Evolutionary conservation across 35 echinoderm and acorn worm genomes (phyloP), one percentile per base, ranked within the genome.

Genomic region (Lytechinus pictus): DNA sequence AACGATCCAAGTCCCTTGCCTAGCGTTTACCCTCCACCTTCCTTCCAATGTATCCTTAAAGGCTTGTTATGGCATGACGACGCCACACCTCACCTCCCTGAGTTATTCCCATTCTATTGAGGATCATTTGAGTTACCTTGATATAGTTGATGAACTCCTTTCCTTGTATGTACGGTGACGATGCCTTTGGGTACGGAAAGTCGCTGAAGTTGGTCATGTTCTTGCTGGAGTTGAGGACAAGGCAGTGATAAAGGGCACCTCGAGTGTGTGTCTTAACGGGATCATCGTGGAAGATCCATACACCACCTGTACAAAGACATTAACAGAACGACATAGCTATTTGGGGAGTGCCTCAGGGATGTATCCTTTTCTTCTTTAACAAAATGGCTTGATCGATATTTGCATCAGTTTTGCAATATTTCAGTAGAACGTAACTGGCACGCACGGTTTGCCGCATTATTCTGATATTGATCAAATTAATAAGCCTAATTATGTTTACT

Each of bases 171-270:
- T 97, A 99, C 27, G 97, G 96, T 0, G 98, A 96, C 19, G 91
- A 72, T 0, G 98, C 53, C 13, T 92, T 89, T 27, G 96, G 97
- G 24, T 95, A 89, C 14, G 98, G 97, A 58, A 96, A 99, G 86
- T 99, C 98, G 95, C 98, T 99, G 87, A 99, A 97, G 19, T 95
- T 57, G 96, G 97, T 98, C 95, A 97, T 97, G 28, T 96, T 88
- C 92, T 99, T 99, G n/a, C 97, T 98, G 28, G 98, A 94, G 91
- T 99, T 99, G 55, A 96, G 96, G 4, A 97, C 94, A 1, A 97
- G 96, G 16, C 96, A 97, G 55, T 99, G 94, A 55, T 98, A 99
- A 1, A 99, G 95, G 4, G 96, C 95, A 10, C 88, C 88, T 52
- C 9, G 96, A 92, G 27, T 95, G 56, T 87, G 97, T 61, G 10